These are phyloP conservation scores for Cyanoramphus novaezelandiae DNA, from an alignment of 2,113 vertebrate genomes.

Conservation along the genomic window DNA sequence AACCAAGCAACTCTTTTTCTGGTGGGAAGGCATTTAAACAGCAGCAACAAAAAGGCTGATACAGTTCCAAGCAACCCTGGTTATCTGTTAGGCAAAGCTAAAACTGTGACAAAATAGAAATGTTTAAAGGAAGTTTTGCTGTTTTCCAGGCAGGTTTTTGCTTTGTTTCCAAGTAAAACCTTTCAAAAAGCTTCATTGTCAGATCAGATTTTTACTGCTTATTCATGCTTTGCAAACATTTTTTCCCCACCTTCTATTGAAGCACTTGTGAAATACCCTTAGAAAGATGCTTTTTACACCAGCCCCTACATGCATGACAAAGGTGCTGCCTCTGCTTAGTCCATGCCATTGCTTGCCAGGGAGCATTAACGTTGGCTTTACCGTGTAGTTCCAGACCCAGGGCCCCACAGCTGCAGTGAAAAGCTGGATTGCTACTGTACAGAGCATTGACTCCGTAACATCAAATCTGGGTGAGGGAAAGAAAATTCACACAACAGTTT, in stretches of 20 bases:
- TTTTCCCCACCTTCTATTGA: neutral
- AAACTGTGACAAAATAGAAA: neutral
- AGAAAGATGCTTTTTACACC: neutral
- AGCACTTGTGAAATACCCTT: constrained; percentile 15
- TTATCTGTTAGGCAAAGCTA: neutral
- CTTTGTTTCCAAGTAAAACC: neutral
- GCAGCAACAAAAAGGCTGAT: neutral
- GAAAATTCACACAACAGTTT: constrained; percentile 66
- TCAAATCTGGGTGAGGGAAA: constrained; percentile 78
- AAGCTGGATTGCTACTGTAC: constrained; percentile 76
- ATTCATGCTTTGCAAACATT: neutral
- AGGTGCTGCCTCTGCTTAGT: constrained; percentile 60
- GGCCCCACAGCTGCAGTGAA: constrained; percentile 77
- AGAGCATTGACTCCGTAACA: constrained; percentile 83
- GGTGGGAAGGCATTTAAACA: constrained; percentile 68
- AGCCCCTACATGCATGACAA: constrained; percentile 71
- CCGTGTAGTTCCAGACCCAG: constrained; percentile 80
- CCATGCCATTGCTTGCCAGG: constrained; percentile 34
- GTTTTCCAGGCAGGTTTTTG: neutral
- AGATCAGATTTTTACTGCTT: constrained; percentile 44
- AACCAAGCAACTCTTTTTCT: constrained; percentile 34
- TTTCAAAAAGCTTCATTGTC: neutral
- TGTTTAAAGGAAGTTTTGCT: neutral
- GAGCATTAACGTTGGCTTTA: constrained; percentile 66
- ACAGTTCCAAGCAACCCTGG: neutral